phyloP scores from a whole-genome alignment of 2,797 vertebrate genomes.

The Mus spretus region DNA sequence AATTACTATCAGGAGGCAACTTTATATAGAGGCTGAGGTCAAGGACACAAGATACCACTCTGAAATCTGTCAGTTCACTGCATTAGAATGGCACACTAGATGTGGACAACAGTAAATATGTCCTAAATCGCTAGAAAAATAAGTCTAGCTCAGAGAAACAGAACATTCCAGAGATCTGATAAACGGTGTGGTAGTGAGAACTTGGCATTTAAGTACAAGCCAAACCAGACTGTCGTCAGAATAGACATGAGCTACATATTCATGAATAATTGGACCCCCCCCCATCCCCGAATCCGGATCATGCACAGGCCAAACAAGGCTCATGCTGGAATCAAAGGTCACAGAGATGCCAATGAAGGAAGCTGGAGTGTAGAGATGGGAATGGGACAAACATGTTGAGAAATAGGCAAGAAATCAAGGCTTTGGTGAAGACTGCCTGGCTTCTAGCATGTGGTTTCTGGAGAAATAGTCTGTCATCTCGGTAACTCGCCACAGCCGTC shows the following conservation, averaged over 20 bases:
- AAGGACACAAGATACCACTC: not conserved
- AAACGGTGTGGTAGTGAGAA: not conserved
- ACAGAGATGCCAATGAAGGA: not conserved
- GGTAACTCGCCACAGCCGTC: not conserved
- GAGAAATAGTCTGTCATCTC: not conserved
- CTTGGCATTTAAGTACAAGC: not conserved
- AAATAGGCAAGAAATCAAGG: conserved; percentile 25
- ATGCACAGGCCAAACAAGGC: not conserved
- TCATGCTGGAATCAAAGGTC: not conserved
- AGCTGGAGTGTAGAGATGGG: not conserved
- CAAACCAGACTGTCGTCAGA: not conserved
- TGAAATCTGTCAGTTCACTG: not conserved
- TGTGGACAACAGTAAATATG: not conserved
- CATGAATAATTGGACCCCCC: not conserved
- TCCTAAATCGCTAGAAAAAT: conserved; percentile 11
- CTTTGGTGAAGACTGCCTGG: not conserved
- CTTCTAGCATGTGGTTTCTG: not conserved
- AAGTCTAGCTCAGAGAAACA: conserved; percentile 29
- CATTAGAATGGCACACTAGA: not conserved
- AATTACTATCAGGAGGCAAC: not conserved
- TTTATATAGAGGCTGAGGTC: not conserved
- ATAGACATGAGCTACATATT: not conserved
- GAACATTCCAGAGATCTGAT: not conserved
- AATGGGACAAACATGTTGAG: not conserved
- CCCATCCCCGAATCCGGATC: no score